Conservation (phyloP, 2,888 invertebrate genomes). For the Nebria brevicollis region DNA sequence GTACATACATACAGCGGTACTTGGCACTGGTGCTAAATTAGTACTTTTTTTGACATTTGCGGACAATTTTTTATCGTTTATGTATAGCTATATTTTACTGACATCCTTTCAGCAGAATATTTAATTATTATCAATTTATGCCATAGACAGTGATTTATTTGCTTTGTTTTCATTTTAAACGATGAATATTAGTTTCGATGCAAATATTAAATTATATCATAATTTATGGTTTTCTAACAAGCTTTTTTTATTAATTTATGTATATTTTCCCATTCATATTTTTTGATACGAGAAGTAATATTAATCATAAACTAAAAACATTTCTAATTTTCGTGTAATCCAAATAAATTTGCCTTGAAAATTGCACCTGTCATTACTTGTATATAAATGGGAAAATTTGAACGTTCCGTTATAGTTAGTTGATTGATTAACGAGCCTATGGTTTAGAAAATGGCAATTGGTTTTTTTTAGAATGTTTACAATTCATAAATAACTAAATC, state of each 20-base stretch:
- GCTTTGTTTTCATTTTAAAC: not conserved
- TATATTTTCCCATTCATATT: too few relatives aligned
- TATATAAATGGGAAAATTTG: too few relatives aligned
- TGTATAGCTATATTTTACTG: not conserved
- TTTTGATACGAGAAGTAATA: too few relatives aligned
- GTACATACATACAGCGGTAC: conserved; percentile 8
- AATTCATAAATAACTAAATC: not conserved
- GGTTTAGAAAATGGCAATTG: too few relatives aligned
- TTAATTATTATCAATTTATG: not conserved
- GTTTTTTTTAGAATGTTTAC: not conserved
- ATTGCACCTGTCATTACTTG: too few relatives aligned
- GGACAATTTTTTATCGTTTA: not conserved
- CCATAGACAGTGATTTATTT: not conserved
- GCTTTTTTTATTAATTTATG: too few relatives aligned
- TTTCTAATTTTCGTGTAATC: too few relatives aligned
- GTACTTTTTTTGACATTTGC: not conserved
- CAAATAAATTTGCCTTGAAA: too few relatives aligned
- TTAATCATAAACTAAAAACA: too few relatives aligned
- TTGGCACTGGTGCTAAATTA: conserved; percentile 6
- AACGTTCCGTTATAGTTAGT: too few relatives aligned
- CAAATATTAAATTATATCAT: not conserved
- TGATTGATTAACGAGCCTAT: too few relatives aligned
- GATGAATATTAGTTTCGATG: not conserved
- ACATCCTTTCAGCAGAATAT: not conserved
- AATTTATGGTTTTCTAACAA: not conserved